phyloP scores from a whole-genome alignment of 2,113 vertebrate genomes.

The Oreochromis tanganicae region DNA sequence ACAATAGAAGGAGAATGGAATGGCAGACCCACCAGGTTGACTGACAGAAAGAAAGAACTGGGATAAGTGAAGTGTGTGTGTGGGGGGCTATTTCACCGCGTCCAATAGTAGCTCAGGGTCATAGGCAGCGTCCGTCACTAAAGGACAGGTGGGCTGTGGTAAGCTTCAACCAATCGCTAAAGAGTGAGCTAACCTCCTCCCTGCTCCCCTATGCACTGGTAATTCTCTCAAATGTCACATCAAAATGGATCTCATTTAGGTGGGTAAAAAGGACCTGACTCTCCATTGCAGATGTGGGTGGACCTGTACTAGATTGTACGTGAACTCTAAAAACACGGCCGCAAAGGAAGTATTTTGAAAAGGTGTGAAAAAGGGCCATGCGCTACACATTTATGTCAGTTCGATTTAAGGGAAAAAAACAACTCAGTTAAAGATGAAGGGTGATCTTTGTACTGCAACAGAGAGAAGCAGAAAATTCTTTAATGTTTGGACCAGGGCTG shows the following conservation, averaged over 20 bases:
- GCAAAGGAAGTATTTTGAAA: slow-evolving; percentile 43
- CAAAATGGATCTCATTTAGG: slow-evolving; percentile 72
- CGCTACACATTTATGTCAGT: slow-evolving; percentile 12
- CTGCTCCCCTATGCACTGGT: slow-evolving; percentile 47
- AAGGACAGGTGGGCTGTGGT: slow-evolving; percentile 56
- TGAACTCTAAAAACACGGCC: slow-evolving; percentile 34
- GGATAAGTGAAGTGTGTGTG: slow-evolving; percentile 46
- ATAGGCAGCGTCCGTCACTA: slow-evolving; percentile 49
- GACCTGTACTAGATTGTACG: slow-evolving; percentile 33
- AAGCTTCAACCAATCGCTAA: slow-evolving; percentile 35
- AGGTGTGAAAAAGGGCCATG: slow-evolving; percentile 9
- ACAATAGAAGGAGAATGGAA: slow-evolving; percentile 45
- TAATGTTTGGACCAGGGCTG: slow-evolving; percentile 8
- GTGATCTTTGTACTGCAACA: slow-evolving; percentile 20
- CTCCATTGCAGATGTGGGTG: slow-evolving; percentile 50
- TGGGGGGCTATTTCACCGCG: not conserved
- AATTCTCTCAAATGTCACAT: slow-evolving; percentile 75
- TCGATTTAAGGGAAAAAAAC: not conserved
- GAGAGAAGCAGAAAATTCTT: slow-evolving; percentile 17
- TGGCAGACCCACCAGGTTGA: slow-evolving; percentile 27
- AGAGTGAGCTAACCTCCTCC: slow-evolving; percentile 46
- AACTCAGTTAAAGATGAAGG: slow-evolving; percentile 33
- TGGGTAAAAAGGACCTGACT: slow-evolving; percentile 54
- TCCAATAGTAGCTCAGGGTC: slow-evolving; percentile 54
- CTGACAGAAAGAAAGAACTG: slow-evolving; percentile 59